These are phyloP conservation scores for Syncerus caffer DNA, from an alignment of 2,797 vertebrate genomes.

Conservation along the genomic window DNA sequence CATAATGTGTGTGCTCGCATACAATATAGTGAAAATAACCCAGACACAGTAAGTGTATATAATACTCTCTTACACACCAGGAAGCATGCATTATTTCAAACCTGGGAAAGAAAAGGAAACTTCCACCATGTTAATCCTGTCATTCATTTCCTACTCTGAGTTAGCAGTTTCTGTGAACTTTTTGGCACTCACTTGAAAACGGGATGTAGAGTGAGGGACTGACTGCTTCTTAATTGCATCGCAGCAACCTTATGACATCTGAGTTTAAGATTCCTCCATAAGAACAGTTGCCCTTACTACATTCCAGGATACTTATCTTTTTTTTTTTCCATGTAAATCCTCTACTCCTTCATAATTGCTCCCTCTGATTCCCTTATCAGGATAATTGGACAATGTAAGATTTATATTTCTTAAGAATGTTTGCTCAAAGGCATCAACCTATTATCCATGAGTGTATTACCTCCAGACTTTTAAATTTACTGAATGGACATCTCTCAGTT, in stretches of 20 bases:
- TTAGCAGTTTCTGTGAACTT: background rate
- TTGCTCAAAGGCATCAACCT: background rate
- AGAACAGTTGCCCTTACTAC: background rate
- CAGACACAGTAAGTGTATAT: background rate
- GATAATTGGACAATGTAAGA: background rate
- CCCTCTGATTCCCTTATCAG: background rate
- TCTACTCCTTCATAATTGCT: background rate
- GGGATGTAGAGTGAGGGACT: background rate
- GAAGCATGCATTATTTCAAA: slow-evolving; percentile 2
- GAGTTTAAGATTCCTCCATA: background rate
- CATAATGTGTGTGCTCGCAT: background rate
- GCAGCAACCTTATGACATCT: background rate
- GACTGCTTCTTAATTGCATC: background rate
- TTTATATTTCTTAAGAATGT: background rate
- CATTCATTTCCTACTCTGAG: background rate
- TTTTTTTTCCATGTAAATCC: background rate
- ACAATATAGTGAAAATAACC: background rate
- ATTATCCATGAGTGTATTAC: background rate
- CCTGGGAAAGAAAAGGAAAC: background rate
- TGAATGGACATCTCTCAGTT: background rate
- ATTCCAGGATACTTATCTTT: background rate
- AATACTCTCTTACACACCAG: background rate
- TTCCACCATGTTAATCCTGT: background rate
- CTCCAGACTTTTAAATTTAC: background rate
- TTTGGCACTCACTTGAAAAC: background rate